A percentile compares a stretch with the other conserved stretches of the same genome.
Conservation (phyloP, 2,888 invertebrate species). For the Ectemnius continuus region DNA sequence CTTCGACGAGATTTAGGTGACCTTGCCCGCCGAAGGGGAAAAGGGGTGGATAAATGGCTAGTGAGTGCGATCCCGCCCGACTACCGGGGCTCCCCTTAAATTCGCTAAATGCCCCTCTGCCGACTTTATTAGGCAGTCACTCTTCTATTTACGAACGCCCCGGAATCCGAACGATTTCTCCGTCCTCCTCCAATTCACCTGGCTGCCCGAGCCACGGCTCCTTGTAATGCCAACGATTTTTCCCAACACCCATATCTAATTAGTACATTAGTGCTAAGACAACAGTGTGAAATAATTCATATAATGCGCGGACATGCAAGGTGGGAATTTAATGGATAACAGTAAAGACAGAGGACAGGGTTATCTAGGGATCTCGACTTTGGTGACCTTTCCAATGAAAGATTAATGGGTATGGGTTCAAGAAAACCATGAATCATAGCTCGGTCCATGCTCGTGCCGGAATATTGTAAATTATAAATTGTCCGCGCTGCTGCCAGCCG, state of each 20-base stretch:
- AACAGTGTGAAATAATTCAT: background rate
- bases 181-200: background rate
- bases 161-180: slow-evolving; percentile 7
- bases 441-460: background rate
- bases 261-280: background rate
- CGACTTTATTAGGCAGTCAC: slow-evolving; percentile 62
- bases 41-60: slow-evolving; percentile 62
- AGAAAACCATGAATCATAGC: background rate
- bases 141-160: slow-evolving; percentile 33
- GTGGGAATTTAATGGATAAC: slow-evolving; percentile 2
- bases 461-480: slow-evolving; percentile 29
- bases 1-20: slow-evolving; percentile 70
- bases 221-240: too few species aligned
- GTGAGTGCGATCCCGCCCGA: slow-evolving; percentile 52
- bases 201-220: too few species aligned
- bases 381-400: slow-evolving; percentile 11
- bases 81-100: slow-evolving; percentile 66
- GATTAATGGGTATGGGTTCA: background rate
- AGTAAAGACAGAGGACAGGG: background rate
- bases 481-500: slow-evolving; percentile 14
- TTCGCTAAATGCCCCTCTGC: slow-evolving; percentile 66
- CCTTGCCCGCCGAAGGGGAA: slow-evolving; percentile 53
- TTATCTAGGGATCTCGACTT: background rate
- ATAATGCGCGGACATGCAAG: background rate
- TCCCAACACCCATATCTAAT: background rate